Conservation (phyloP, 1,140 invertebrate species). For the Liolophura sinensis region DNA sequence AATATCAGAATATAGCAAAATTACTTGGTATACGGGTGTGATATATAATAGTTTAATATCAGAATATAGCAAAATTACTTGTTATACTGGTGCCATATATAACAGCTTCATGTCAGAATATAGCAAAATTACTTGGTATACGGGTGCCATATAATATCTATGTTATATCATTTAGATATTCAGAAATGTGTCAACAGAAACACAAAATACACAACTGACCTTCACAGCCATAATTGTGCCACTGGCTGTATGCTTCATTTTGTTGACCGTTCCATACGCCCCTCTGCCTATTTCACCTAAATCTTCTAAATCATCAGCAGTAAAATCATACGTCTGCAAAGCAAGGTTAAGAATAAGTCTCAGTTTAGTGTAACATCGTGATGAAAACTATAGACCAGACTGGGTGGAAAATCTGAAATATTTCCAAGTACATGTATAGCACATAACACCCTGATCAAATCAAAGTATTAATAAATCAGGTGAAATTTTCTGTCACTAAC, state of each 20-base stretch:
- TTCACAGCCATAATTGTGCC: conserved; percentile 89
- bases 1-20: too few relatives aligned
- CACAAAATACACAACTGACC: conserved; percentile 27
- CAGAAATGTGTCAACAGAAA: too few relatives aligned
- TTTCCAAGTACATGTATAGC: not conserved
- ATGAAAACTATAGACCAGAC: not conserved
- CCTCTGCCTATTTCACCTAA: conserved; percentile 92
- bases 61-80: not conserved
- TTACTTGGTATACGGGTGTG: too few relatives aligned
- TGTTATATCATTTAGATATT: too few relatives aligned
- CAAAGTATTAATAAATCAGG: not conserved
- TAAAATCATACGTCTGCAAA: conserved; percentile 54
- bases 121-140: too few relatives aligned
- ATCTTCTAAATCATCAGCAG: conserved; percentile 83
- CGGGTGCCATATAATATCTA: too few relatives aligned
- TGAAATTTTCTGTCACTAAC: not conserved
- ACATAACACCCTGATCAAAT: not conserved
- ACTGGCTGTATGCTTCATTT: conserved; percentile 92
- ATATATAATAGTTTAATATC: too few relatives aligned
- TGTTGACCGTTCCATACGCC: conserved; percentile 95
- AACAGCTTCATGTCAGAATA: too few relatives aligned
- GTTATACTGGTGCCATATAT: too few relatives aligned
- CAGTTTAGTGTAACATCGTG: too few relatives aligned
- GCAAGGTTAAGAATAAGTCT: not conserved
- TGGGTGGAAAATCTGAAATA: not conserved